phyloP scores from a whole-genome alignment of 2,888 invertebrate species.

The Torymus aiolomorphi region DNA sequence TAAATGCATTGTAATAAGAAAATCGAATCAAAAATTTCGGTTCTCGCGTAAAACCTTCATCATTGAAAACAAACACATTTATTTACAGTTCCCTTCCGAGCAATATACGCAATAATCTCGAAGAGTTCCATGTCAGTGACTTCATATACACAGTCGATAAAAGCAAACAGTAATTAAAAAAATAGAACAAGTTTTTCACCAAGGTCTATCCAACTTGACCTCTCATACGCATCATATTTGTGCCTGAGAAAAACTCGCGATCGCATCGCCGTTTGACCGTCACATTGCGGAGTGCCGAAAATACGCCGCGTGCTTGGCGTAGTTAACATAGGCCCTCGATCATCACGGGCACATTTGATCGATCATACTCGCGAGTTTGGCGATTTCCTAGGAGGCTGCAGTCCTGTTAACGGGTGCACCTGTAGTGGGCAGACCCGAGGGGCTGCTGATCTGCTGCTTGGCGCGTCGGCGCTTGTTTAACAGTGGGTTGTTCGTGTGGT shows the following conservation, averaged over 20 bases:
- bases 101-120: background rate
- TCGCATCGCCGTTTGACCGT: background rate
- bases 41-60: background rate
- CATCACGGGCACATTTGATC: conserved; percentile 53
- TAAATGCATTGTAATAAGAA: conserved; percentile 35
- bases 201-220: too few relatives aligned
- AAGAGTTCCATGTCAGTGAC: background rate
- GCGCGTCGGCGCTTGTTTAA: conserved; percentile 80
- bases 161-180: conserved; percentile 1
- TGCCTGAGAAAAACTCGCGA: conserved; percentile 31
- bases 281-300: too few relatives aligned
- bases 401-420: conserved; percentile 24
- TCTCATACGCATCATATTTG: background rate
- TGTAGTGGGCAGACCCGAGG: conserved; percentile 24
- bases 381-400: conserved; percentile 55
- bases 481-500: conserved; percentile 94
- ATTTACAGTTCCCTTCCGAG: background rate
- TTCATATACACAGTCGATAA: conserved; percentile 4
- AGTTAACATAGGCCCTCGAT: background rate
- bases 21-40: background rate
- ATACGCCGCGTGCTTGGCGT: too few relatives aligned
- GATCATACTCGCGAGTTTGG: conserved; percentile 52
- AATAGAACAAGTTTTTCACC: background rate
- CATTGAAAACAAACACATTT: background rate
- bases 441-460: conserved; percentile 59